phyloP scores from a whole-genome alignment of 2,113 vertebrate genomes.

The Pitta sordida region DNA sequence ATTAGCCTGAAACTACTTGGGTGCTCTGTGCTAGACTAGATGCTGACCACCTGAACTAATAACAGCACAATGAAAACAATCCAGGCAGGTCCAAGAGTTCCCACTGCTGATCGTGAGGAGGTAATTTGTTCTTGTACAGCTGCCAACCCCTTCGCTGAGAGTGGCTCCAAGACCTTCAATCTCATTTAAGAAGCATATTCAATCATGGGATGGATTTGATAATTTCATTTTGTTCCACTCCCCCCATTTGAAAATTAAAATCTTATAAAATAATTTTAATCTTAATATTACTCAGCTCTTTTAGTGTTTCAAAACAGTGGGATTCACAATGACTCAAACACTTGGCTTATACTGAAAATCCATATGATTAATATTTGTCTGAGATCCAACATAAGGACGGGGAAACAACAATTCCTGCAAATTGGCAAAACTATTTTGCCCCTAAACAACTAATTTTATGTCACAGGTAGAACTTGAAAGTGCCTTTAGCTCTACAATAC shows the following conservation, averaged over 20 bases:
- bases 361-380: constrained; percentile 41
- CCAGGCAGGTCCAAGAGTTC: background rate
- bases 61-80: background rate
- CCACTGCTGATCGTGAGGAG: background rate
- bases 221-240: background rate
- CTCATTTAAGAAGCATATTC: background rate
- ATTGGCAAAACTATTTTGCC: background rate
- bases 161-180: background rate
- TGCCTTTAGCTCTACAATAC: background rate
- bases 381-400: background rate
- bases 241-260: background rate
- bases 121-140: background rate
- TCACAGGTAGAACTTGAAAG: background rate
- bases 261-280: background rate
- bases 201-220: background rate
- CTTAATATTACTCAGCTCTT: constrained; percentile 27
- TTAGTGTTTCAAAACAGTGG: constrained; percentile 20
- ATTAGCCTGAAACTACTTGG: background rate
- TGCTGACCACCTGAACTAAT: background rate
- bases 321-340: constrained; percentile 32
- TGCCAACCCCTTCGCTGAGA: background rate
- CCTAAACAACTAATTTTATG: background rate
- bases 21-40: background rate
- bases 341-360: background rate
- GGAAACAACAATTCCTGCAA: background rate